Evolutionary conservation across 1,140 invertebrate genomes (phyloP), one percentile per base, ranked within the genome.

Genomic region (Eupristina koningsbergeri): DNA sequence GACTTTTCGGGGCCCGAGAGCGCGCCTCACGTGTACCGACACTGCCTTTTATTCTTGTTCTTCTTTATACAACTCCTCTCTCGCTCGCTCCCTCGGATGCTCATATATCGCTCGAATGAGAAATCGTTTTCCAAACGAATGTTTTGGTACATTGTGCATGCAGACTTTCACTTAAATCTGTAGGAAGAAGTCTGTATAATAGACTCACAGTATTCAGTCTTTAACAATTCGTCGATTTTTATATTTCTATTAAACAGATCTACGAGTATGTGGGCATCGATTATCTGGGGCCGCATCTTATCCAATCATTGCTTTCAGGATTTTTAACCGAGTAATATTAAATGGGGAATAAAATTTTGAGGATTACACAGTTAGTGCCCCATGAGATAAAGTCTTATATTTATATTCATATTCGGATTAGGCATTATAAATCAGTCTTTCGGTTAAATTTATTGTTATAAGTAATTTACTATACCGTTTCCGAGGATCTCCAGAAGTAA

Each of bases 1-100:
- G 31, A 41, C 77, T 79, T 67, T 79, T 26, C 61, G 26, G 34
- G 34, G 53, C 50, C 74, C 50, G 47, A 13, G 45, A 58, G 69
- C 8, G 39, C 1, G 34, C n/a, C 76, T 78, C 53, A 78, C 76
- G 76, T 78, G 76, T 29, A 77, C n/a, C 36, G 76, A 63, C 58
- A 78, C 76, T 19, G 31, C 58, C 58, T 17, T 61, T 53, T 77
- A 67, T 67, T 67, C 31, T 77, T 41, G 22, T 45, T 78, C 61
- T 64, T 78, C 36, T 63, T 64, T 45, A 36, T 78, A 6, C 3
- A 34, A 34, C 34, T 31, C 29, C 64, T 67, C 64, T 67, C 64
- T 67, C 39, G 29, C 69, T 47, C 36, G 41, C 39, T 41, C 69
- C 45, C 69, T 71, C 17, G 26, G 19, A 41, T 31, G 11, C 63